Conservation (phyloP, 2,888 invertebrate species). For the Thalpophila matura region DNA sequence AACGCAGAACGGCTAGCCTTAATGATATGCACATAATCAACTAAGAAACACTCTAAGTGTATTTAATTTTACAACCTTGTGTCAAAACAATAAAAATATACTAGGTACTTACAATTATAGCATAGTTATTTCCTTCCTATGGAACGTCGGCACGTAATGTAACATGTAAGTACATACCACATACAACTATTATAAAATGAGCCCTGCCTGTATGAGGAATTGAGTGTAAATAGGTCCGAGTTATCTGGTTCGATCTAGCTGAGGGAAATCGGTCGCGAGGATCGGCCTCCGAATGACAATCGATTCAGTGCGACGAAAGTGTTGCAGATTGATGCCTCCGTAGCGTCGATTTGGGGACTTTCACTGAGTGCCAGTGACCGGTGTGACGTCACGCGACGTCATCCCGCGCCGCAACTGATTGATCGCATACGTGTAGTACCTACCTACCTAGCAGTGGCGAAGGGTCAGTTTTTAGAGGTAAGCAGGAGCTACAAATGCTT, state of each 20-base stretch:
- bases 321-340: slow-evolving; percentile 82
- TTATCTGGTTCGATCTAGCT: slow-evolving; percentile 52
- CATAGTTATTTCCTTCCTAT: slow-evolving; percentile 55
- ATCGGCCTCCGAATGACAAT: slow-evolving; percentile 82
- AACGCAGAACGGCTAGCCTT: slow-evolving; percentile 10
- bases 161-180: slow-evolving; percentile 21
- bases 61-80: slow-evolving; percentile 46
- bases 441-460: background rate
- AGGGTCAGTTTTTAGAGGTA: too few relatives aligned
- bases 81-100: slow-evolving; percentile 46
- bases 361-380: slow-evolving; percentile 80
- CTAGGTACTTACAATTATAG: slow-evolving; percentile 32
- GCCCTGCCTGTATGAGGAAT: slow-evolving; percentile 9
- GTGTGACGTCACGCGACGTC: slow-evolving; percentile 70
- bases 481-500: too few relatives aligned
- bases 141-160: slow-evolving; percentile 34
- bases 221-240: slow-evolving; percentile 35
- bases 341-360: slow-evolving; percentile 78
- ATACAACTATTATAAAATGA: slow-evolving; percentile 36
- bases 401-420: slow-evolving; percentile 46
- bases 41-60: slow-evolving; percentile 7
- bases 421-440: slow-evolving; percentile 40
- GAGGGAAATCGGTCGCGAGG: slow-evolving; percentile 76
- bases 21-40: slow-evolving; percentile 18
- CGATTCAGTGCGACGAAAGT: slow-evolving; percentile 83